phyloP scores from a whole-genome alignment of 2,797 vertebrate species.

The Leptodactylus fallax region DNA sequence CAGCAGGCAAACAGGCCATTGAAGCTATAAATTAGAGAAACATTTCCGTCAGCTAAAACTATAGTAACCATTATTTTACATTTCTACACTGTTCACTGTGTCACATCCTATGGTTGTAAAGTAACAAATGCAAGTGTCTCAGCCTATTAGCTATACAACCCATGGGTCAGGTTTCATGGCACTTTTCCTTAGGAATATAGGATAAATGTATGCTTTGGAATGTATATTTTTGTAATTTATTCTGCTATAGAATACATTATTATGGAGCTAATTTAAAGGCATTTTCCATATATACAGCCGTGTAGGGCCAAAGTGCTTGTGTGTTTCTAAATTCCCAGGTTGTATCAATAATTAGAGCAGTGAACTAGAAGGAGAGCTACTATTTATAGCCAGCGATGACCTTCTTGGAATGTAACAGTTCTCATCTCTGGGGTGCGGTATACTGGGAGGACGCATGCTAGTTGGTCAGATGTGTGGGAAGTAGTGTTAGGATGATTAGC shows the following conservation, averaged over 20 bases:
- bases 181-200: conserved; percentile 8
- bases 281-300: conserved; percentile 60
- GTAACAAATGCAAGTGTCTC: conserved; percentile 33
- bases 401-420: conserved; percentile 61
- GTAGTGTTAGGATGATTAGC: too few species aligned
- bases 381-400: conserved; percentile 67
- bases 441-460: background rate
- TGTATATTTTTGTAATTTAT: conserved; percentile 4
- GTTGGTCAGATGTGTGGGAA: background rate
- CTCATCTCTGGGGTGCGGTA: background rate
- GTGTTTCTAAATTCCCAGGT: conserved; percentile 70
- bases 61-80: background rate
- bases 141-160: conserved; percentile 10
- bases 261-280: conserved; percentile 46
- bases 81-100: background rate
- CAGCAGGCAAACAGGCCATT: conserved; percentile 18
- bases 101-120: conserved; percentile 31
- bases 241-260: conserved; percentile 1
- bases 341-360: conserved; percentile 67
- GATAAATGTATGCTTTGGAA: background rate
- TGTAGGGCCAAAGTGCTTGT: conserved; percentile 65
- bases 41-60: conserved; percentile 7
- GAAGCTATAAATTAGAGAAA: conserved; percentile 18
- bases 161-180: background rate
- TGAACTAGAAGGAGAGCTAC: conserved; percentile 68